phyloP scores from a whole-genome alignment of 2,113 vertebrate genomes.

The Zootoca vivipara region DNA sequence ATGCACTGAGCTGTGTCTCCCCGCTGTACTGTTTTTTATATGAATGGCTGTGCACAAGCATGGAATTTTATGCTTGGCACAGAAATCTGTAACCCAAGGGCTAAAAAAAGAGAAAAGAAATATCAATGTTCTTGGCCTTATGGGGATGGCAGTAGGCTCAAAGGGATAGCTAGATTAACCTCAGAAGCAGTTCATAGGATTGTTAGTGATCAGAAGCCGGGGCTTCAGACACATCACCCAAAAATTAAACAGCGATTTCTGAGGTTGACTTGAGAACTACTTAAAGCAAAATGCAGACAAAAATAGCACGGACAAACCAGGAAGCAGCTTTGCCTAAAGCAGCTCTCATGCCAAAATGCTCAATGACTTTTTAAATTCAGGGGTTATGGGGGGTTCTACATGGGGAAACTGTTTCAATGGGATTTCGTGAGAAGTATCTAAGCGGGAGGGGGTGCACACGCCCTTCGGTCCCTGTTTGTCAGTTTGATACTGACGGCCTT shows the following conservation, averaged over 20 bases:
- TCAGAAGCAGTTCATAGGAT: not conserved
- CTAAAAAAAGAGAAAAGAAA: not conserved
- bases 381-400: not conserved
- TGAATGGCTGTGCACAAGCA: not conserved
- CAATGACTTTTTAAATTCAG: not conserved
- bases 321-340: not conserved
- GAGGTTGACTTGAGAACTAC: not conserved
- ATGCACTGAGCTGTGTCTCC: not conserved
- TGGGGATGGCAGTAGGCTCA: not conserved
- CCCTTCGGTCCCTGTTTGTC: not conserved
- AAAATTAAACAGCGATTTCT: slow-evolving; percentile 4
- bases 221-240: not conserved
- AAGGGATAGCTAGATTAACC: not conserved
- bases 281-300: not conserved
- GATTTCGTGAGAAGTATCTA: not conserved
- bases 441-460: not conserved
- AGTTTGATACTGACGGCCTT: not conserved
- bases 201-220: not conserved
- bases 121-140: not conserved
- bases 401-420: not conserved
- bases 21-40: not conserved
- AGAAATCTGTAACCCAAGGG: not conserved
- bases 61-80: not conserved
- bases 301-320: not conserved
- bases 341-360: not conserved